phyloP scores from a whole-genome alignment of 2,797 vertebrate genomes.

The Acipenser transmontanus region DNA sequence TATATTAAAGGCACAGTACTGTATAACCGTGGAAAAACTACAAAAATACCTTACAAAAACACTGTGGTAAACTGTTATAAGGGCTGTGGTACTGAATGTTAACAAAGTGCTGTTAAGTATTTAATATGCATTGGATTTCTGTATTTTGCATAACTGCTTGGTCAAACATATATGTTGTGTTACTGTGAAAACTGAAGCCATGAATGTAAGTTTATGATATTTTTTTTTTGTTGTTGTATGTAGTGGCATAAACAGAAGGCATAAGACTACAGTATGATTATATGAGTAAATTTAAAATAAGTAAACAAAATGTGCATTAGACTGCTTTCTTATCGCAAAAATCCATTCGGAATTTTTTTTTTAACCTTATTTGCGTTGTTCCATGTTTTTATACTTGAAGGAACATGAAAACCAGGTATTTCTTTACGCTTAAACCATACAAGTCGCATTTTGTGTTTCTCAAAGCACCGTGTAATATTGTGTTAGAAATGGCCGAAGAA shows the following conservation, averaged over 20 bases:
- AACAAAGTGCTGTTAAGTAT: too few species aligned
- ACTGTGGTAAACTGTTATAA: too few species aligned
- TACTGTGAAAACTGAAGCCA: too few species aligned
- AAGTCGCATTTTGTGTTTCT: conserved; percentile 18
- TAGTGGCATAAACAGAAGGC: neutral
- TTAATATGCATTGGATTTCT: too few species aligned
- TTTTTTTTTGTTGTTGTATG: neutral
- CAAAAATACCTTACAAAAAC: too few species aligned
- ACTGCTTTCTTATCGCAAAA: neutral
- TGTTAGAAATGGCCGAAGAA: conserved; percentile 15
- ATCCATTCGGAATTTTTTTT: neutral
- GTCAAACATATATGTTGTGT: too few species aligned
- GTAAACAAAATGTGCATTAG: neutral
- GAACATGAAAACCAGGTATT: conserved; percentile 10
- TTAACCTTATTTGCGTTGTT: neutral
- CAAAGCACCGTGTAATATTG: conserved; percentile 24
- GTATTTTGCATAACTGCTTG: too few species aligned
- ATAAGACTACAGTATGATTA: neutral
- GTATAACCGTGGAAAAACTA: too few species aligned
- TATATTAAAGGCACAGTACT: too few species aligned
- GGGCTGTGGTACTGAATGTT: too few species aligned
- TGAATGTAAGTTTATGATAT: neutral
- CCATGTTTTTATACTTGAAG: conserved; percentile 10
- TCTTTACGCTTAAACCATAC: conserved; percentile 2
- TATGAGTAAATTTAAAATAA: neutral